A percentile compares a stretch with the other conserved stretches of the same genome.
phyloP scores from a whole-genome alignment of 2,113 vertebrate species.

The Phylloscopus whistleri region DNA sequence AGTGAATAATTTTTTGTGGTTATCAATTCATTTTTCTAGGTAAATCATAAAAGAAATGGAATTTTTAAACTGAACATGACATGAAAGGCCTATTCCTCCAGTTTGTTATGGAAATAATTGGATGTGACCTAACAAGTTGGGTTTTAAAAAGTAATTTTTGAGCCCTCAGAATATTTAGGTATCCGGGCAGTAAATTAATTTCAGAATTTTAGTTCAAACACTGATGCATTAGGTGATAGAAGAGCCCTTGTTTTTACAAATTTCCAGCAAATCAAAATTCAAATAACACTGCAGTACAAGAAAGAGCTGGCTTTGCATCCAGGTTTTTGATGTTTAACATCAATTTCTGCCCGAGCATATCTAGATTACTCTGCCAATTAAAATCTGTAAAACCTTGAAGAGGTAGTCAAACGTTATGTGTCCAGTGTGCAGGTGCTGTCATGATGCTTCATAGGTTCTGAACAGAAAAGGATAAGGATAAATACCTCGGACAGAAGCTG shows the following conservation, averaged over 20 bases:
- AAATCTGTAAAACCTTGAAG: neutral
- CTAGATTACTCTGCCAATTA: neutral
- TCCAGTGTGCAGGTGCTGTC: neutral
- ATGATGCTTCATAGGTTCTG: neutral
- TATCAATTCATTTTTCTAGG: neutral
- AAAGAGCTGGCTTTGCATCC: neutral
- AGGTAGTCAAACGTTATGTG: neutral
- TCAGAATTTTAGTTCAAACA: neutral
- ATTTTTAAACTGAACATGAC: neutral
- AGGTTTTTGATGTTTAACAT: neutral
- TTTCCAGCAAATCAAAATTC: neutral
- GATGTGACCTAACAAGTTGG: neutral
- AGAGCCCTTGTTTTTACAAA: neutral
- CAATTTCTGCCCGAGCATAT: neutral
- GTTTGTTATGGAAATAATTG: neutral
- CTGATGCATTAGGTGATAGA: neutral
- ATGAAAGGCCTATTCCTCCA: neutral
- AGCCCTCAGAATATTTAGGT: neutral
- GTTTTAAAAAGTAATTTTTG: neutral
- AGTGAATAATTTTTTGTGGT: neutral
- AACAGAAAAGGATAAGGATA: neutral
- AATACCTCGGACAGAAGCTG: neutral
- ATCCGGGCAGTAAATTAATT: neutral
- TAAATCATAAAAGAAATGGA: neutral
- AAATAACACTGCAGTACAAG: neutral